A percentile compares a stretch with the other conserved stretches of the same genome.
phyloP scores from a whole-genome alignment of 2,797 vertebrate genomes.

The Darevskia nairensis region DNA sequence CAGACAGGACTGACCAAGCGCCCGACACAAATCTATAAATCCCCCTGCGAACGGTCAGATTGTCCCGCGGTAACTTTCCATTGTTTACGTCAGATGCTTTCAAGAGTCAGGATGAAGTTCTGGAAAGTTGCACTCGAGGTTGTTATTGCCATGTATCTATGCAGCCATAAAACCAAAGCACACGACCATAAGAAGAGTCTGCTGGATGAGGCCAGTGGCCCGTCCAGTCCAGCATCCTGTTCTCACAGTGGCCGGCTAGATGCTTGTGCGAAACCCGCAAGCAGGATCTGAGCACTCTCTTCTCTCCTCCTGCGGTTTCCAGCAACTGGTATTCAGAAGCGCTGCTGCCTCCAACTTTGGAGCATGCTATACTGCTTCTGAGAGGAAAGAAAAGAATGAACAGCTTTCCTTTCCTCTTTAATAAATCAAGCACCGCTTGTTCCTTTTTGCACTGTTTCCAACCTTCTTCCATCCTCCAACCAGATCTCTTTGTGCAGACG shows the following conservation, averaged over 20 bases:
- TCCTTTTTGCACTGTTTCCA: neutral
- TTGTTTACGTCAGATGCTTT: neutral
- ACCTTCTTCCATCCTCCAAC: neutral
- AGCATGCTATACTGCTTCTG: neutral
- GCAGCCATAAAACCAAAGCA: too few species aligned
- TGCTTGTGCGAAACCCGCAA: too few species aligned
- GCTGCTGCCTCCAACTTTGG: too few species aligned
- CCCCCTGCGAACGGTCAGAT: neutral
- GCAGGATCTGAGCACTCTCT: too few species aligned
- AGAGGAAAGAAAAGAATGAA: neutral
- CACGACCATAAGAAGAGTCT: too few species aligned
- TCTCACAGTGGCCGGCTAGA: too few species aligned
- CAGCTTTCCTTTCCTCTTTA: neutral
- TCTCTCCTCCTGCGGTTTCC: too few species aligned
- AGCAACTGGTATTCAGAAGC: too few species aligned
- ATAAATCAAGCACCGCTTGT: neutral
- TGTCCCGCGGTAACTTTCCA: neutral
- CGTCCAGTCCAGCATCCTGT: too few species aligned
- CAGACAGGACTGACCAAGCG: neutral
- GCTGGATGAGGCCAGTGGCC: too few species aligned
- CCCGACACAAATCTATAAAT: neutral
- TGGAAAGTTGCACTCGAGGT: neutral
- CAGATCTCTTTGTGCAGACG: conserved; percentile 34
- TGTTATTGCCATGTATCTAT: too few species aligned
- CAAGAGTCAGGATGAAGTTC: neutral